phyloP scores from a whole-genome alignment of 2,888 invertebrate species.

The Coleophora flavipennella region DNA sequence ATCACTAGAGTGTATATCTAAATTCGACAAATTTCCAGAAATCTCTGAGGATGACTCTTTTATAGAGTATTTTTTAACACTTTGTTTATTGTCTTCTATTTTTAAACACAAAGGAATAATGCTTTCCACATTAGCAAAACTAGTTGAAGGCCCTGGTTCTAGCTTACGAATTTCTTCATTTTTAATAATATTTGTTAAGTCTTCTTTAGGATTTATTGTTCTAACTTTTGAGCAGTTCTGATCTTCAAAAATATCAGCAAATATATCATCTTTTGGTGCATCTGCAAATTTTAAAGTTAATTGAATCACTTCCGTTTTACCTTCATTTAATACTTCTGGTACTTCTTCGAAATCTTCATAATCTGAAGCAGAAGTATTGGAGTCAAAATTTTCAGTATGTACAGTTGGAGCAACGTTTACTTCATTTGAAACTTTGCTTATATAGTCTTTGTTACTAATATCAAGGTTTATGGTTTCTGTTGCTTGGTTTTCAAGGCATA shows the following conservation, averaged over 20 bases:
- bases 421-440: conserved; percentile 3
- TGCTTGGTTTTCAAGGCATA: conserved; percentile 32
- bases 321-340: conserved; percentile 40
- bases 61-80: no score
- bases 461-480: conserved; percentile 40
- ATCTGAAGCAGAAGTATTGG: conserved; percentile 36
- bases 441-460: conserved; percentile 31
- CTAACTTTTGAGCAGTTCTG: not conserved
- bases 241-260: conserved; percentile 77
- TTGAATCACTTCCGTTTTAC: conserved; percentile 54
- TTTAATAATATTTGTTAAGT: no score
- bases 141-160: no score
- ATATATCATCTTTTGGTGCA: conserved; percentile 74
- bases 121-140: no score
- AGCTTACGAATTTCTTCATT: no score
- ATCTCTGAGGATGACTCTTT: no score
- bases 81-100: no score
- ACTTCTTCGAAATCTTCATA: conserved; percentile 70
- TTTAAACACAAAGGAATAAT: no score
- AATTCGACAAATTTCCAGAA: no score
- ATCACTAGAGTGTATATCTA: no score
- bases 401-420: no score
- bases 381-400: not conserved
- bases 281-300: conserved; percentile 49
- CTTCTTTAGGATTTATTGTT: no score